These are phyloP conservation scores for Saguinus imperator DNA, from an alignment of 2,113 vertebrate genomes.

Conservation along the genomic window DNA sequence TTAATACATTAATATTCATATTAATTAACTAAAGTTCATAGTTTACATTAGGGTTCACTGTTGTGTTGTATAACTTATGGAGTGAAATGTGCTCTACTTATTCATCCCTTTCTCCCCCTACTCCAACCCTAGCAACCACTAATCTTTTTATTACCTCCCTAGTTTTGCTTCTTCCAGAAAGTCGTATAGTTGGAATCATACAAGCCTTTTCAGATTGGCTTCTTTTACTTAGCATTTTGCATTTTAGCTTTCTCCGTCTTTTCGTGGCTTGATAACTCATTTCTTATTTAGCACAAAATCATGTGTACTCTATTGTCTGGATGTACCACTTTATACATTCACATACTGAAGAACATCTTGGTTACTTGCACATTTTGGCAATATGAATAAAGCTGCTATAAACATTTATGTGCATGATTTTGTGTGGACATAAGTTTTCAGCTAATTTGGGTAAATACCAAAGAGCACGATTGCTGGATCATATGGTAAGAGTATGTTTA, in stretches of 20 bases:
- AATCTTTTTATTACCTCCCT: background rate
- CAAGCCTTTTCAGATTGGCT: background rate
- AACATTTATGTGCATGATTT: background rate
- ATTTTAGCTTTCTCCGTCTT: background rate
- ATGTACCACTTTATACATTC: background rate
- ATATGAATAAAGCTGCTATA: background rate
- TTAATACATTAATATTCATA: background rate
- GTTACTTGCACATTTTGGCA: background rate
- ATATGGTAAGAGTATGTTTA: background rate
- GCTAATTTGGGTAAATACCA: background rate
- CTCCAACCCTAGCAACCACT: background rate
- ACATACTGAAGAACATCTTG: background rate
- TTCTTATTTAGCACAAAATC: background rate
- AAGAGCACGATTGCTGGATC: background rate
- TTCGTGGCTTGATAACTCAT: background rate
- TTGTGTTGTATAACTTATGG: background rate
- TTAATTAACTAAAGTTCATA: background rate
- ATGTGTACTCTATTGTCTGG: background rate
- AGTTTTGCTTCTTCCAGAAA: background rate
- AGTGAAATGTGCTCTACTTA: background rate
- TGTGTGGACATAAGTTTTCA: background rate
- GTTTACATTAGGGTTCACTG: background rate
- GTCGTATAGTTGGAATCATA: background rate
- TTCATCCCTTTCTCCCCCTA: background rate
- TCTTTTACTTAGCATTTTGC: background rate